Base-by-base conservation (phyloP, 2,888 invertebrate species). In the Trachelus tabidus region DNA sequence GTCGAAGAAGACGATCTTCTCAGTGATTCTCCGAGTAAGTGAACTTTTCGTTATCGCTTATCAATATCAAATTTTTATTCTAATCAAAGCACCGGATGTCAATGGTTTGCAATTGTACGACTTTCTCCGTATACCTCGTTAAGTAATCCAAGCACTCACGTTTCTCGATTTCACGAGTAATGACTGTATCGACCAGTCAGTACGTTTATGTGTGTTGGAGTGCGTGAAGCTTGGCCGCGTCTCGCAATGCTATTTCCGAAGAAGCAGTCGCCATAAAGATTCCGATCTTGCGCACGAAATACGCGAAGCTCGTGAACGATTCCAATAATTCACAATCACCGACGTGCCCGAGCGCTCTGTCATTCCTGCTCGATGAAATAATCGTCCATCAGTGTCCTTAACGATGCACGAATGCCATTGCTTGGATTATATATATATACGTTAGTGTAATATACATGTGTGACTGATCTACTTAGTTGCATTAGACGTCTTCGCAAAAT, bases 11-110 rank as follows among this genome's bases (percentile, higher is more conserved):
- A 91, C 73, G 96, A 97, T 92, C 93, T 96, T 83, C 93, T 96
- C 73, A 95, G 96, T 88, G 96, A 97, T 92, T 96, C 96, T 77
- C 96, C 97, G 92, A 96, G 97, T 97, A 94, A 95, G 96, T 23
- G 23, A 56, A 56, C 2, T 9, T 56, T 56, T 56, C 23, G 9
- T 56, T 56, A 23, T 56, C 56, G 23, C 23, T 56, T 23, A 56
- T 56, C 9, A 56, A 23, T 56, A 56, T 9, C 23, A 56, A 23
- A 23, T 23, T 56, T 56, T 56, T 6, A 23, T 23, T 56, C 0
- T 2, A 9, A 23, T 56, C 23, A 0, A 9, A 56, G 56, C 23
- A 56, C 23, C 23, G 6, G 2, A 23, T 56, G 23, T 15, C 23
- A 56, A 56, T 15, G 23, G 0, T 23, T 56, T 23, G 1, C 9